A percentile compares a stretch with the other conserved stretches of the same genome.
Evolutionary conservation across 2,113 vertebrate genomes (phyloP).

Genomic region (Pipra filicauda): DNA sequence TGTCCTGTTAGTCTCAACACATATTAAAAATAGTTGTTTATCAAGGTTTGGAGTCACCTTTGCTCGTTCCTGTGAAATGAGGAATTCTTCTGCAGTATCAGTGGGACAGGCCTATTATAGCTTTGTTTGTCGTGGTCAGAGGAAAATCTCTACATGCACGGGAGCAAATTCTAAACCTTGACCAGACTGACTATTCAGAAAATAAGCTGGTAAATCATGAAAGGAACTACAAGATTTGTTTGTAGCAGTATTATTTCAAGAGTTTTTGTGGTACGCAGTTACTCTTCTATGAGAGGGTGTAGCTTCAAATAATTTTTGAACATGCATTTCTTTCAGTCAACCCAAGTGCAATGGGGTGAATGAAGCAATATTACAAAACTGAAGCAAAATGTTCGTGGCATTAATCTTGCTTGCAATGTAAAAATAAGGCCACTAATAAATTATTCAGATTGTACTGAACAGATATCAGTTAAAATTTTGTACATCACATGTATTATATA

Average conservation of each 20-base stretch:
- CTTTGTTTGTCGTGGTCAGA: neutral
- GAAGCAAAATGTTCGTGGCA: neutral
- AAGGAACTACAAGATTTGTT: neutral
- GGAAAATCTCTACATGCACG: neutral
- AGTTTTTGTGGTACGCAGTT: neutral
- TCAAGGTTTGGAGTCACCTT: neutral
- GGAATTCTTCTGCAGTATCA: neutral
- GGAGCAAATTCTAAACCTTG: neutral
- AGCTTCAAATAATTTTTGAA: neutral
- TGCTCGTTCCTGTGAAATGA: neutral
- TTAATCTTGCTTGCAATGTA: neutral
- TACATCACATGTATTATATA: neutral
- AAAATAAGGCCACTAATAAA: neutral
- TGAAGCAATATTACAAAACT: neutral
- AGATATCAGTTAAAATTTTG: neutral
- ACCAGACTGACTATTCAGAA: neutral
- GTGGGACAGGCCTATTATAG: neutral
- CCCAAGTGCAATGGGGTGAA: rapidly evolving
- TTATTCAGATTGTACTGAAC: neutral
- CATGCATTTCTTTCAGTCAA: neutral
- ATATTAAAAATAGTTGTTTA: neutral
- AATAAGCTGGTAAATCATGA: neutral
- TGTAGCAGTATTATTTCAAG: neutral
- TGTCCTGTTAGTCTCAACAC: neutral
- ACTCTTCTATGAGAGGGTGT: neutral